phyloP scores from a whole-genome alignment of 2,113 vertebrate species.

The Stegostoma tigrinum region DNA sequence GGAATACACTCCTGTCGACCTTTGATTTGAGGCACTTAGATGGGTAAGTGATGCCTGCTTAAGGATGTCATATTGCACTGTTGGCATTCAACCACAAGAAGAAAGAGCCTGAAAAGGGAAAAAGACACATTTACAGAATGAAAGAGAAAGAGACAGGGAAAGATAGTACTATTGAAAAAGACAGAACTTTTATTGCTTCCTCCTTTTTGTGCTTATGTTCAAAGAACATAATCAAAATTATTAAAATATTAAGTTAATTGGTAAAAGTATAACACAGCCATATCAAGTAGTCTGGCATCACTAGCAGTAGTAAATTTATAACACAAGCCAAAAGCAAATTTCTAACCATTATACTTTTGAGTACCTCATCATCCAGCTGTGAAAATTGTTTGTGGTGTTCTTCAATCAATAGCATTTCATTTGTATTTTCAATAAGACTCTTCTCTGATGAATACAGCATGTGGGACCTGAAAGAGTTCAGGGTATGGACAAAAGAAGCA shows the following conservation, averaged over 20 bases:
- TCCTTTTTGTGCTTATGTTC: not conserved
- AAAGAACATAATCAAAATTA: not conserved
- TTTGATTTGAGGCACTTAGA: not conserved
- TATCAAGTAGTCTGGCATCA: not conserved
- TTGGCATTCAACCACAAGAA: not conserved
- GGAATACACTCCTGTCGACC: too few species aligned
- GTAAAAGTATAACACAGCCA: not conserved
- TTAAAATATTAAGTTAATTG: not conserved
- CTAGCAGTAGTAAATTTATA: not conserved
- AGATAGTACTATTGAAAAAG: not conserved
- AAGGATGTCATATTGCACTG: not conserved
- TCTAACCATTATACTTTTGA: not conserved
- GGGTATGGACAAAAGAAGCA: not conserved
- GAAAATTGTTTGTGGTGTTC: slow-evolving; percentile 24
- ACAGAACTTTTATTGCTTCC: not conserved
- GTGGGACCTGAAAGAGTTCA: not conserved
- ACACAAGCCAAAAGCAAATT: not conserved
- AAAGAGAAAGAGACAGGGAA: not conserved
- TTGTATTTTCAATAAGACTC: not conserved
- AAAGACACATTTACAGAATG: not conserved
- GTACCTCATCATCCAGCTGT: slow-evolving; percentile 23
- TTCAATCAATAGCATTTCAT: not conserved
- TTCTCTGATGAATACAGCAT: slow-evolving; percentile 23
- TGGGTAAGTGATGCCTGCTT: not conserved
- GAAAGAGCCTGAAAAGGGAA: not conserved